Evolutionary conservation across 2,888 invertebrate species (phyloP).

Genomic region (Macaria notata): DNA sequence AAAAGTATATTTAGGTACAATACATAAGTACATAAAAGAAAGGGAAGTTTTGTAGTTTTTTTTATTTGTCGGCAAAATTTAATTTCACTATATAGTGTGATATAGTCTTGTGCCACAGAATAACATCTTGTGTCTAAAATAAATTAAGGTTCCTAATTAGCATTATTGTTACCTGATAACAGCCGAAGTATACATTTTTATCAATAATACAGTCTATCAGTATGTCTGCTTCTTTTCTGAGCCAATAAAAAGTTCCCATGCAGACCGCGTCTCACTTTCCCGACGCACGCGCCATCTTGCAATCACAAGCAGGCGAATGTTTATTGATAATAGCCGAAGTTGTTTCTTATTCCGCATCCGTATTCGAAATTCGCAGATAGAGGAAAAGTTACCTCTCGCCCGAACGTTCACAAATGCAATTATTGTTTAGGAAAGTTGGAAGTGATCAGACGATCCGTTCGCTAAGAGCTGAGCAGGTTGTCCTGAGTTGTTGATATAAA

Average conservation of each 20-base stretch:
- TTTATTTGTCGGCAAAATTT: too few relatives aligned
- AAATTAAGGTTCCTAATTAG: too few relatives aligned
- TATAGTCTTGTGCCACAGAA: too few relatives aligned
- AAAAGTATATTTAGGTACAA: too few relatives aligned
- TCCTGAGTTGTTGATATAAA: not conserved
- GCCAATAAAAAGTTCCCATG: conserved; percentile 36
- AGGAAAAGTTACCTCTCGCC: conserved; percentile 26
- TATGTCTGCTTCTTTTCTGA: too few relatives aligned
- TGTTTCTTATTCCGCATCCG: conserved; percentile 29
- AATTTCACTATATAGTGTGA: too few relatives aligned
- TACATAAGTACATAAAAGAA: too few relatives aligned
- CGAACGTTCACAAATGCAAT: conserved; percentile 27
- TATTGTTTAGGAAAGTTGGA: conserved; percentile 25
- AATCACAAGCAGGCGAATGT: conserved; percentile 51
- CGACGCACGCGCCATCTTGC: conserved; percentile 52
- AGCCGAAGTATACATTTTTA: too few relatives aligned
- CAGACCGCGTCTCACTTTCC: conserved; percentile 64
- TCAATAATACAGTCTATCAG: too few relatives aligned
- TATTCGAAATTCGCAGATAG: conserved; percentile 20
- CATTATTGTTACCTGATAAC: too few relatives aligned
- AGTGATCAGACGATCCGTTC: conserved; percentile 12
- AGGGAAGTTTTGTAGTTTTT: too few relatives aligned
- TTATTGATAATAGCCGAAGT: conserved; percentile 47
- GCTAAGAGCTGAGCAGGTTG: conserved; percentile 10
- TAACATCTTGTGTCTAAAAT: too few relatives aligned